A percentile compares a stretch with the other conserved stretches of the same genome.
These are phyloP conservation scores for Hermaeophaga mercurialis DNA, from an alignment of 2,888 invertebrate genomes.

Conservation along the genomic window DNA sequence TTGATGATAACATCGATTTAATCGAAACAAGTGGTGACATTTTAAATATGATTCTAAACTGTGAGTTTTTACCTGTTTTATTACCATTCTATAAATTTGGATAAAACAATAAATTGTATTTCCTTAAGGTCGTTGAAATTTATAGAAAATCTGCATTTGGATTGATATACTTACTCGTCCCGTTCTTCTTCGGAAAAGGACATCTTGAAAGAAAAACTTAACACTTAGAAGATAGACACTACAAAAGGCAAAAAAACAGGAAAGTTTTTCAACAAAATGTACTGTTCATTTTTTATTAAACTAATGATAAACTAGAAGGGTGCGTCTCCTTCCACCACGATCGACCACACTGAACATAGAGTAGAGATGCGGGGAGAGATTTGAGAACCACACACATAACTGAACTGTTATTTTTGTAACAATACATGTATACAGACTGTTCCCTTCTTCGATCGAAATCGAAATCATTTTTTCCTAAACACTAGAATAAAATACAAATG, in stretches of 20 bases:
- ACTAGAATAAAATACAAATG: no score
- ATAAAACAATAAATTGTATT: no score
- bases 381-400: background rate
- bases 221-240: slow-evolving; percentile 15
- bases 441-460: no score
- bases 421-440: no score
- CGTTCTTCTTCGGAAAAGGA: slow-evolving; percentile 69
- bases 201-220: slow-evolving; percentile 33
- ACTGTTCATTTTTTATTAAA: slow-evolving; percentile 8
- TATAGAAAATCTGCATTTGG: background rate
- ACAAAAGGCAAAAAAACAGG: background rate
- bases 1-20: no score
- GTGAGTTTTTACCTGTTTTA: no score
- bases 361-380: slow-evolving; percentile 1
- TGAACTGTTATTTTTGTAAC: background rate
- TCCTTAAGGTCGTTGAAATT: background rate
- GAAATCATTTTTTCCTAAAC: no score
- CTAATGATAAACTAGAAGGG: slow-evolving; percentile 33
- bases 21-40: no score
- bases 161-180: slow-evolving; percentile 69
- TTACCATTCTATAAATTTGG: no score
- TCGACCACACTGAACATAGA: slow-evolving; percentile 39
- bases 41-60: no score
- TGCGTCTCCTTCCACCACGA: slow-evolving; percentile 38
- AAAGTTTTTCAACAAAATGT: slow-evolving; percentile 10